phyloP scores from a whole-genome alignment of 2,888 invertebrate genomes.

The Platycnemis pennipes region DNA sequence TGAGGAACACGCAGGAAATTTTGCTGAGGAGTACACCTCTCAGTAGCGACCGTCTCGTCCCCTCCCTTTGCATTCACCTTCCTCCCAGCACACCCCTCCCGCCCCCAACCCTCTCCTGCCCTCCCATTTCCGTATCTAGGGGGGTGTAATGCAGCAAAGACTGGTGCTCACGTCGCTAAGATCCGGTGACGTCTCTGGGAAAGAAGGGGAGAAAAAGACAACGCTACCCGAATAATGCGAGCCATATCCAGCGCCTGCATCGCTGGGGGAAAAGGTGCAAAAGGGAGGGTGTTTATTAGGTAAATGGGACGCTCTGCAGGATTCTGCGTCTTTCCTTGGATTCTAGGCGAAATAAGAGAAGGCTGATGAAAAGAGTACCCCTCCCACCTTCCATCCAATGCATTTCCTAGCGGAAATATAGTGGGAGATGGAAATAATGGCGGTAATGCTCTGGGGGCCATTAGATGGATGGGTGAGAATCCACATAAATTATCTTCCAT shows the following conservation, averaged over 20 bases:
- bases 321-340: not conserved
- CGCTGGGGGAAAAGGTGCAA: not conserved
- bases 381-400: not conserved
- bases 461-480: too few species aligned
- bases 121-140: not conserved
- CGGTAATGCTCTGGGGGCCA: too few species aligned
- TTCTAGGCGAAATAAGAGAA: not conserved
- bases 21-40: conserved; percentile 24
- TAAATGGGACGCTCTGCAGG: not conserved
- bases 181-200: not conserved
- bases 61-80: not conserved
- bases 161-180: conserved; percentile 41
- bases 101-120: not conserved
- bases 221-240: not conserved
- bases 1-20: not conserved
- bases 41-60: not conserved
- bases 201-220: conserved; percentile 23
- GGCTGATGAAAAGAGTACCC: not conserved
- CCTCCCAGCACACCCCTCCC: not conserved
- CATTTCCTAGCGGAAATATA: not conserved
- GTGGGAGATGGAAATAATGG: not conserved
- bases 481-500: too few species aligned
- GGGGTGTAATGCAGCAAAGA: not conserved
- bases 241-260: not conserved
- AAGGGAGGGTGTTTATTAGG: not conserved